These are phyloP conservation scores for Beris morrisii DNA, from an alignment of 2,888 invertebrate species.

Conservation along the genomic window DNA sequence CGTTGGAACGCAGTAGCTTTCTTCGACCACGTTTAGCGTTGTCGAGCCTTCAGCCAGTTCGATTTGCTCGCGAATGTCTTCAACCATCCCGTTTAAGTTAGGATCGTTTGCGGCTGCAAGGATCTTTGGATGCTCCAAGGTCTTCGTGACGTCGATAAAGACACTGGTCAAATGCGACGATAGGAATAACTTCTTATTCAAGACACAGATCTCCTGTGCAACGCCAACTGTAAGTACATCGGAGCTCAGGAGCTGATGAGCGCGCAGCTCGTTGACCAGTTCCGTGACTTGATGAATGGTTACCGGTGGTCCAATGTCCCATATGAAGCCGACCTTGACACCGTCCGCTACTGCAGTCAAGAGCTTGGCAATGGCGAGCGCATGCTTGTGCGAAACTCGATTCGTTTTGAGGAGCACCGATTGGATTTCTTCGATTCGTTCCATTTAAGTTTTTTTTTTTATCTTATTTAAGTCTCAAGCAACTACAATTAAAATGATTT, in stretches of 20 bases:
- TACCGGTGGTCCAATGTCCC: conserved; percentile 44
- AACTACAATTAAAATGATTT: conserved; percentile 20
- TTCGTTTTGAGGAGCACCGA: conserved; percentile 32
- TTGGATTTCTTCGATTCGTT: conserved; percentile 34
- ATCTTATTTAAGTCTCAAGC: conserved; percentile 3
- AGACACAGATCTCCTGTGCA: conserved; percentile 41
- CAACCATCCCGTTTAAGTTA: conserved; percentile 11
- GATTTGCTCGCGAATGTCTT: conserved; percentile 31
- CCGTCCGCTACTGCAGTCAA: conserved; percentile 41
- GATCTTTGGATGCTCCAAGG: conserved; percentile 34
- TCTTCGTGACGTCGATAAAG: conserved; percentile 41
- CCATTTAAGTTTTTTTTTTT: conserved; percentile 26
- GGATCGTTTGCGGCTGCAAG: conserved; percentile 16
- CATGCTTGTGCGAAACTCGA: conserved; percentile 35
- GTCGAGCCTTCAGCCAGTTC: not conserved
- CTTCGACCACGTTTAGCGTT: conserved; percentile 27
- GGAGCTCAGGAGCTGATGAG: conserved; percentile 36
- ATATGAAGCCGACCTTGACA: conserved; percentile 45
- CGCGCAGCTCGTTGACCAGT: conserved; percentile 40
- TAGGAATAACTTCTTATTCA: conserved; percentile 38
- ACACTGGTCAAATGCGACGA: conserved; percentile 16
- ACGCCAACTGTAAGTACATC: conserved; percentile 40
- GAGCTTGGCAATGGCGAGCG: conserved; percentile 31
- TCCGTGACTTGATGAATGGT: conserved; percentile 34
- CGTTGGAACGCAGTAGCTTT: conserved; percentile 45